Evolutionary conservation across 2,113 vertebrate genomes (phyloP).

Genomic region (Platichthys stellatus): DNA sequence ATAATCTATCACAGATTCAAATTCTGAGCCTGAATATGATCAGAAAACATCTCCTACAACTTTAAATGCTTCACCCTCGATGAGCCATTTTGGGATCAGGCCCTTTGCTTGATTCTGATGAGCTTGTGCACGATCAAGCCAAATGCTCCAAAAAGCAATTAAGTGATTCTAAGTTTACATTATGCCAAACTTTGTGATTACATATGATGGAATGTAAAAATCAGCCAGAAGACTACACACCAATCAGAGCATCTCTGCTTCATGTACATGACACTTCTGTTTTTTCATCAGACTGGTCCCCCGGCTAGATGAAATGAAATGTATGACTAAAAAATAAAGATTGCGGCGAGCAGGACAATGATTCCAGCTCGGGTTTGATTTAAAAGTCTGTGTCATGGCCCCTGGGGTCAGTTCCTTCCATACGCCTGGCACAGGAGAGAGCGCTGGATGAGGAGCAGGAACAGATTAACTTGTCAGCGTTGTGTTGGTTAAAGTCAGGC

Average conservation of each 20-base stretch:
- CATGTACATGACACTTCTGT: constrained; percentile 19
- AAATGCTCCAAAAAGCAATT: constrained; percentile 8
- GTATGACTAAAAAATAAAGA: constrained; percentile 14
- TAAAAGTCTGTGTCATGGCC: constrained; percentile 21
- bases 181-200: constrained; percentile 41
- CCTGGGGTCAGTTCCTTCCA: constrained; percentile 20
- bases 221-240: constrained; percentile 23
- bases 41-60: not conserved
- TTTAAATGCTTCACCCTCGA: not conserved
- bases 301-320: constrained; percentile 15
- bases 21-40: too few relatives aligned
- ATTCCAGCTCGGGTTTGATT: constrained; percentile 2
- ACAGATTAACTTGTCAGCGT: constrained; percentile 40
- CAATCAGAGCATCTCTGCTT: constrained; percentile 40
- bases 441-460: constrained; percentile 37
- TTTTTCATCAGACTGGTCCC: constrained; percentile 46
- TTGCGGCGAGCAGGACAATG: constrained; percentile 5
- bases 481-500: not conserved
- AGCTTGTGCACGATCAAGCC: not conserved
- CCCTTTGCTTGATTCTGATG: constrained; percentile 17
- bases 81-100: constrained; percentile 13
- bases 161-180: constrained; percentile 20
- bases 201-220: constrained; percentile 25
- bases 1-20: too few relatives aligned
- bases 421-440: constrained; percentile 2